Evolutionary conservation across 2,888 invertebrate genomes (phyloP), one percentile per base, ranked within the genome.

Genomic region (Hydrotaea cyrtoneurina): DNA sequence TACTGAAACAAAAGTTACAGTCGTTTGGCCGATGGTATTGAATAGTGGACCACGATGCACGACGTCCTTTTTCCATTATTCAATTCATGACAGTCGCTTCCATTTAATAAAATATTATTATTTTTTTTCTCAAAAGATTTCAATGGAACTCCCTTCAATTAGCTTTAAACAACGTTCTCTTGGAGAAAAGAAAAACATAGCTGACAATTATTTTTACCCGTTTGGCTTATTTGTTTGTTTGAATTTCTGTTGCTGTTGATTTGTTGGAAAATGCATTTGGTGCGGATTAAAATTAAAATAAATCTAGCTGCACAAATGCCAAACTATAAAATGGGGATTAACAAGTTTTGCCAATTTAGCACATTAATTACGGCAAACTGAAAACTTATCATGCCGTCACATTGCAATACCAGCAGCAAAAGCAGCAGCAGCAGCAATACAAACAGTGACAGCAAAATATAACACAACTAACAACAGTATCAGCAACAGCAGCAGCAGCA

Each of bases 321-420:
- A 69, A 69, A 69, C 69, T 69, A 46, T 69, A 69, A n/a, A 69
- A 69, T 69, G 69, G 46, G 69, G 69, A 69, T 69, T 69, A 59
- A 74, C 73, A 73, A 73, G 73, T 73, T 73, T 57, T 73, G 73
- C 39, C 57, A 73, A 73, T 73, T 73, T 73, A 46, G 57, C 73
- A 57, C 73, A 73, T 73, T 73, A 73, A 73, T 73, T 73, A 73
- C 57, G 36, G 57, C 36, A 73, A 71, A 69, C 69, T 46, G 39
- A 46, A 62, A 69, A 43, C 31, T 46, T 46, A 59, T 69, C 59
- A 59, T 21, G 21, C 21, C 69, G 31, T 23, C 21, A 46, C 46
- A 69, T 39, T 21, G 66, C 39, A 2, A 21, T 17, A 39, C 39
- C n/a, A 21, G 36, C 39, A 39, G 64, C 31, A 1, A 17, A n/a